Percentiles rank a stretch among this genome's conserved stretches.
Evolutionary conservation across 2,888 invertebrate genomes (phyloP).

Genomic region (Ophion ventricosus): DNA sequence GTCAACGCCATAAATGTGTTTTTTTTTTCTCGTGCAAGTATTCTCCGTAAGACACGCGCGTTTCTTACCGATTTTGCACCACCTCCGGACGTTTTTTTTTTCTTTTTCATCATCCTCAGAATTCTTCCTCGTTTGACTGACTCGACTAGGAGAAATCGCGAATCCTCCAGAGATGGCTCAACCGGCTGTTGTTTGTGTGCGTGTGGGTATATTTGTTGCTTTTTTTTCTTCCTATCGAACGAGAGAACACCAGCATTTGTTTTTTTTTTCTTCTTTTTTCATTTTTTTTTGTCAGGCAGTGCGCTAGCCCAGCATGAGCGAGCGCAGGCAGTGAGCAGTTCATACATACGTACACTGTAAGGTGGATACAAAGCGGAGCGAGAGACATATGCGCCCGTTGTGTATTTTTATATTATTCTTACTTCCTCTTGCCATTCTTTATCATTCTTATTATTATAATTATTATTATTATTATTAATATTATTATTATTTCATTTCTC

Average conservation of each 20-base stretch:
- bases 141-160: constrained; percentile 55
- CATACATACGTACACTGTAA: constrained; percentile 80
- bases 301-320: constrained; percentile 79
- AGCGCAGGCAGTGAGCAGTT: constrained; percentile 83
- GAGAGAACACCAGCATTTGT: constrained; percentile 77
- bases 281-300: constrained; percentile 75
- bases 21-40: constrained; percentile 72
- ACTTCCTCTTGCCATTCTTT: constrained; percentile 34
- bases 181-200: constrained; percentile 56
- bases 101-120: neutral
- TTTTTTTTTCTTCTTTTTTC: constrained; percentile 51
- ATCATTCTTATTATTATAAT: constrained; percentile 24
- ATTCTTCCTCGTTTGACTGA: constrained; percentile 14
- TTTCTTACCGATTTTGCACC: constrained; percentile 59
- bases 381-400: constrained; percentile 67
- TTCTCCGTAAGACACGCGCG: constrained; percentile 70
- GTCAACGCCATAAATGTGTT: constrained; percentile 72
- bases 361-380: constrained; percentile 76
- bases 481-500: constrained; percentile 36
- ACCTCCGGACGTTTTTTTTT: constrained; percentile 35
- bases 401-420: constrained; percentile 45
- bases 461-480: constrained; percentile 33
- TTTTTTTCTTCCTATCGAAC: constrained; percentile 63
- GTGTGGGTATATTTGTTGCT: constrained; percentile 4
- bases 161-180: constrained; percentile 59